These are phyloP conservation scores for Morpho helenor DNA, from an alignment of 2,888 invertebrate species.

Conservation along the genomic window DNA sequence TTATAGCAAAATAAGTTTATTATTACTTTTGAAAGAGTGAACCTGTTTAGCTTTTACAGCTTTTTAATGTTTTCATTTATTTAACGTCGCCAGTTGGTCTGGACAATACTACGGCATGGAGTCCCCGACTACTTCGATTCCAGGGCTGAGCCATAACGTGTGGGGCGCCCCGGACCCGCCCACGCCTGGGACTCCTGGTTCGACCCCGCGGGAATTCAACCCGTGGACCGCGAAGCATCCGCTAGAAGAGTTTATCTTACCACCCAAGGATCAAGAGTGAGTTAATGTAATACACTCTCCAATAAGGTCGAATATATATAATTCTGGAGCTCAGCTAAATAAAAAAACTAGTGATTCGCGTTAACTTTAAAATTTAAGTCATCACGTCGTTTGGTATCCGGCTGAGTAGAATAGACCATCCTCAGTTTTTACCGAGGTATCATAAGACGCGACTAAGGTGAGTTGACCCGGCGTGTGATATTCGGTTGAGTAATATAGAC, in stretches of 20 bases:
- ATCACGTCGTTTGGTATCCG: too few relatives aligned
- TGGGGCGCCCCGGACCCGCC: conserved; percentile 31
- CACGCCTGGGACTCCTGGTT: conserved; percentile 29
- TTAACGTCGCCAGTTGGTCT: conserved; percentile 23
- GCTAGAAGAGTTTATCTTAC: conserved; percentile 56
- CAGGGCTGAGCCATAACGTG: conserved; percentile 31
- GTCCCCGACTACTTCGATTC: conserved; percentile 46
- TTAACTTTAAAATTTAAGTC: too few relatives aligned
- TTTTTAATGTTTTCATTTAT: not conserved
- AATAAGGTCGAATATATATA: not conserved
- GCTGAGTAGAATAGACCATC: too few relatives aligned
- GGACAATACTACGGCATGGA: conserved; percentile 35
- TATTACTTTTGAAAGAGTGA: too few relatives aligned
- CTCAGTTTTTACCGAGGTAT: too few relatives aligned
- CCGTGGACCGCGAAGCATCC: conserved; percentile 67
- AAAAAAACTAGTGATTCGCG: not conserved
- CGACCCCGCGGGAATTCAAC: conserved; percentile 52
- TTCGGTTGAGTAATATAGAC: too few relatives aligned
- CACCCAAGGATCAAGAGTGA: conserved; percentile 26
- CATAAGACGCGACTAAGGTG: too few relatives aligned
- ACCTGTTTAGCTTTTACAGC: too few relatives aligned
- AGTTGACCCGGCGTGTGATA: too few relatives aligned
- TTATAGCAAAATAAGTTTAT: too few relatives aligned
- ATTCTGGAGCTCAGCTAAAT: not conserved
- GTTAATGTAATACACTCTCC: conserved; percentile 13